Percentiles rank a stretch among this genome's conserved stretches.
Evolutionary conservation across 2,113 vertebrate genomes (phyloP).

Genomic region (Eulemur macaco): DNA sequence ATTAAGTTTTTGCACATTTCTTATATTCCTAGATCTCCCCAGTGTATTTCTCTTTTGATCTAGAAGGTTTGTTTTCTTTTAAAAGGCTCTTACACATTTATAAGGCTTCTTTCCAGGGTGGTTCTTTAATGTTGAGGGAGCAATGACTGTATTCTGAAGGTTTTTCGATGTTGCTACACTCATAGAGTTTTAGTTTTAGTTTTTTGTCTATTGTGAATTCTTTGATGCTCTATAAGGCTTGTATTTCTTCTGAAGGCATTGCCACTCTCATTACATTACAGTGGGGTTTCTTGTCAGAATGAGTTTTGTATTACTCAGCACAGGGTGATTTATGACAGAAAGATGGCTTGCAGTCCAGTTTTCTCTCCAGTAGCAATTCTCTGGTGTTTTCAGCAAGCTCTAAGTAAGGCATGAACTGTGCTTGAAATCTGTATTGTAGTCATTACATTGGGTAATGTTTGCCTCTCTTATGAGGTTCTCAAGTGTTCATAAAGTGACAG

Average conservation of each 20-base stretch:
- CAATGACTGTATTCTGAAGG: neutral
- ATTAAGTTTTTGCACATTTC: neutral
- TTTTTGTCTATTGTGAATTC: neutral
- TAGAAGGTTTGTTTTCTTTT: neutral
- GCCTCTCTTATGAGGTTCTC: neutral
- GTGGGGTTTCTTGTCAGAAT: neutral
- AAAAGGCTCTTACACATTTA: neutral
- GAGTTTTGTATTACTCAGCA: neutral
- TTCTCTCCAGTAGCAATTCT: neutral
- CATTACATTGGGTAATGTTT: neutral
- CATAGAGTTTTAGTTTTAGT: neutral
- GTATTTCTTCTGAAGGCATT: neutral
- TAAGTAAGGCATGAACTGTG: neutral
- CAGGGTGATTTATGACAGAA: neutral
- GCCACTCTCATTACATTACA: neutral
- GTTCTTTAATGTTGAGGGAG: neutral
- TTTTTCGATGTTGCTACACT: neutral
- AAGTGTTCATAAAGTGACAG: neutral
- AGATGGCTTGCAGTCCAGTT: neutral
- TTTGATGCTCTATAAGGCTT: neutral
- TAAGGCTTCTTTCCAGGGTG: neutral
- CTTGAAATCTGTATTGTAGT: neutral
- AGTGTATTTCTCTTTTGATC: neutral
- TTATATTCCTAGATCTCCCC: neutral
- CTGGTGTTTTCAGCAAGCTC: neutral